A percentile compares a stretch with the other conserved stretches of the same genome.
Evolutionary conservation across 2,797 vertebrate species (phyloP).

Genomic region (Enteromius treurensis): DNA sequence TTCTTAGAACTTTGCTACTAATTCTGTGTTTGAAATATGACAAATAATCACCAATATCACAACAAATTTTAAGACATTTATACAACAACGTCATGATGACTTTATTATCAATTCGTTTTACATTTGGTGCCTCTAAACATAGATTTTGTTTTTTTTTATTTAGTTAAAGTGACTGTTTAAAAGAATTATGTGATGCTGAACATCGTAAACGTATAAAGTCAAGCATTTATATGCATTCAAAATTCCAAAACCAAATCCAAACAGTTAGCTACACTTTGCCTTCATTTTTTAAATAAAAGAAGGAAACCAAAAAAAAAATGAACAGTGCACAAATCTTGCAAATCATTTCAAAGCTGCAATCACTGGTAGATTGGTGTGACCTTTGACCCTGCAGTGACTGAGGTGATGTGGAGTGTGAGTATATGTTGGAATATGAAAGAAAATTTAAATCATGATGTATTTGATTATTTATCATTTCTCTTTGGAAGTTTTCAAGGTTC

Average conservation of each 20-base stretch:
- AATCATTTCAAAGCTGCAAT: background rate
- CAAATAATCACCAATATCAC: background rate
- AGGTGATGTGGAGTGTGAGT: background rate
- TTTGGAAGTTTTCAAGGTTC: conserved; percentile 24
- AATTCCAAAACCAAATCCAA: too few relatives aligned
- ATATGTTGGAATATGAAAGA: background rate
- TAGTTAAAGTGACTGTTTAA: background rate
- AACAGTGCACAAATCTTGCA: background rate
- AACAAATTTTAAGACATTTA: background rate
- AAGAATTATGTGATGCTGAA: background rate
- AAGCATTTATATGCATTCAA: background rate
- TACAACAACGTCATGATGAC: background rate
- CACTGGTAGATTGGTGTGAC: background rate
- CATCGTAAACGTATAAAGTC: background rate
- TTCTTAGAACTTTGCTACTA: too few relatives aligned
- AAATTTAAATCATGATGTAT: background rate
- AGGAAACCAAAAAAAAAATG: background rate
- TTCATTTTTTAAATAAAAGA: background rate
- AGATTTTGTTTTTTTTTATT: too few relatives aligned
- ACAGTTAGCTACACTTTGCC: background rate
- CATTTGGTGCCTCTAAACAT: background rate
- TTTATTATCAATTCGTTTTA: background rate
- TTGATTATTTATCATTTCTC: background rate
- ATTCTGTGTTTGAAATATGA: too few relatives aligned
- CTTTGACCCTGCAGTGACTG: background rate